Evolutionary conservation across 1,140 invertebrate genomes (phyloP).

Genomic region (Orius insidiosus): DNA sequence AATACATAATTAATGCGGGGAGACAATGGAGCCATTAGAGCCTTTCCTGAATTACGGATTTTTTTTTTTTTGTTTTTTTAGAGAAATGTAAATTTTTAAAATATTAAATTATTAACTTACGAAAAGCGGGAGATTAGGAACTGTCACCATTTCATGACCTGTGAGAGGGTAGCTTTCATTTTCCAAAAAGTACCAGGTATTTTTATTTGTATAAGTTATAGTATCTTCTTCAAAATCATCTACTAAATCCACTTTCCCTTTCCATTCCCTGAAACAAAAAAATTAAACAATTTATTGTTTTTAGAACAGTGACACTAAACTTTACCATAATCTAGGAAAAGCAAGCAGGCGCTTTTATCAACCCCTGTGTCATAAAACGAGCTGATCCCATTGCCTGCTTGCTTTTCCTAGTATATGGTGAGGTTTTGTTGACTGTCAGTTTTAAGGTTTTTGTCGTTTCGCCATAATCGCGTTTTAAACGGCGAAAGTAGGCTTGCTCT

Average conservation of each 20-base stretch:
- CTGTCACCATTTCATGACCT: constrained; percentile 45
- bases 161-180: constrained; percentile 40
- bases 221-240: constrained; percentile 51
- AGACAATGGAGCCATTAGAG: no score
- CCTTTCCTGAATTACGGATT: no score
- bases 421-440: no score
- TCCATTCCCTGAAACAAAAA: constrained; percentile 44
- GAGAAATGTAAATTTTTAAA: neutral
- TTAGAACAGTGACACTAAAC: neutral
- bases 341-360: neutral
- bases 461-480: no score
- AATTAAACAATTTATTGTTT: neutral
- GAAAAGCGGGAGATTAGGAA: constrained; percentile 40
- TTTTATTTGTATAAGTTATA: constrained; percentile 42
- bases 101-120: constrained; percentile 25
- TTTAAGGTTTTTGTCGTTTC: no score
- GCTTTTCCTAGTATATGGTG: neutral
- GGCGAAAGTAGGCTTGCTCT: no score
- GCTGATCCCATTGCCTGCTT: no score
- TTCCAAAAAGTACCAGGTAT: constrained; percentile 42
- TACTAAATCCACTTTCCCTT: constrained; percentile 46
- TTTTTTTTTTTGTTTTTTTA: no score
- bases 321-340: no score
- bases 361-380: neutral
- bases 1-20: no score